Evolutionary conservation across 2,797 vertebrate species (phyloP).

Genomic region (Rhinella marina): DNA sequence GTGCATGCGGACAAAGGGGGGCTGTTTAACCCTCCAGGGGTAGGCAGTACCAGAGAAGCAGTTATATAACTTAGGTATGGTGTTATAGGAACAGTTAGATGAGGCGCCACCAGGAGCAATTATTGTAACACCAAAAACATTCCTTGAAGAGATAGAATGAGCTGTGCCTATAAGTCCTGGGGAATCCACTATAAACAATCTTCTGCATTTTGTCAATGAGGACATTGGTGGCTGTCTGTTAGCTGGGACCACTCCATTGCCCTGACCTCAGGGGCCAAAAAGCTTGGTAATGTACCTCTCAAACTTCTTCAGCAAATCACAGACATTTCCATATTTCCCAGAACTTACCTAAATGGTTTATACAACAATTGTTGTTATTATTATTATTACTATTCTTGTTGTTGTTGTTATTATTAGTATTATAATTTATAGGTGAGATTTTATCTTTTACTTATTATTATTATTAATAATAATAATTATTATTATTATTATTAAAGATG

Average conservation of each 20-base stretch:
- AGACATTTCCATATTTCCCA: neutral
- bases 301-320: neutral
- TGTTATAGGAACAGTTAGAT: constrained; percentile 16
- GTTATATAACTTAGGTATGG: constrained; percentile 25
- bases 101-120: constrained; percentile 28
- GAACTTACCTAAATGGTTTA: neutral
- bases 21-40: constrained; percentile 50
- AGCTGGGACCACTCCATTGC: neutral
- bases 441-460: too few species aligned
- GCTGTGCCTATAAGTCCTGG: neutral
- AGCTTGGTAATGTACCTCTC: neutral
- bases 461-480: too few species aligned
- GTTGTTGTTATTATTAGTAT: too few species aligned
- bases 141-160: neutral
- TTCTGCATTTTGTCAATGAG: neutral
- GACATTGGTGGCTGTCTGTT: neutral
- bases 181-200: neutral
- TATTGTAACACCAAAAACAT: constrained; percentile 14
- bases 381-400: too few species aligned
- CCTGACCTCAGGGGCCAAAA: neutral
- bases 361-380: neutral
- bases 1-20: constrained; percentile 62
- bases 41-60: constrained; percentile 13
- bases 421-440: too few species aligned
- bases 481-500: too few species aligned